Evolutionary conservation across 2,797 vertebrate species (phyloP), one percentile per base, ranked within the genome.

Genomic region (Thamnophis elegans): DNA sequence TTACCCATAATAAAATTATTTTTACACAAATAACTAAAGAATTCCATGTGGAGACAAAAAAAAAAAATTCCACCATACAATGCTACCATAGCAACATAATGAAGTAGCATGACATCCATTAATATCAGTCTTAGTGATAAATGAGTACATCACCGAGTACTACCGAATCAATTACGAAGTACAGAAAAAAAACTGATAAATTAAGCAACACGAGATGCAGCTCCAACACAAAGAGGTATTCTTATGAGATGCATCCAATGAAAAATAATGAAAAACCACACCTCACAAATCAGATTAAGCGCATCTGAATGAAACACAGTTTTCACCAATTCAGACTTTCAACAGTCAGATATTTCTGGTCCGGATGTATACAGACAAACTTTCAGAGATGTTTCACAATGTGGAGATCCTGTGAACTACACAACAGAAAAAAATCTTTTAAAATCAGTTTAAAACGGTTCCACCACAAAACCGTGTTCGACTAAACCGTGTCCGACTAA

Each of bases 11-110:
- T 78, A 42, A 22, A 78, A 78, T 82, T 82, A 82, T 82, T 47
- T 47, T 25, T 47, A 89, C 73, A 91, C 95, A 95, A 96, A 96
- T 96, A 95, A 96, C 96, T 90, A 96, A 97, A 95, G 95, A 95
- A 93, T 94, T 95, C 95, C 96, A 95, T 96, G 96, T 97, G 97
- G 95, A 96, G 96, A 96, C 28, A 96, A 95, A 88, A 94, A 95
- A 89, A 94, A 94, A 94, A n/a, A n/a, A n/a, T n/a, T 94, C 94
- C 91, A 93, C 94, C 94, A 90, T 95, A 94, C 92, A 20, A 25
- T 0, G 93, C 96, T 96, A 94, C 96, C 96, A 96, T 91, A 95
- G 95, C 11, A 92, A 97, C 1, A 25, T 87, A 91, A 95, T 94
- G 92, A 16, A 92, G 93, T 62, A 94, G 93, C 94, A 13, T 13